Base-by-base conservation (phyloP, 2,888 invertebrate species). In the Ophion slaviceki region DNA sequence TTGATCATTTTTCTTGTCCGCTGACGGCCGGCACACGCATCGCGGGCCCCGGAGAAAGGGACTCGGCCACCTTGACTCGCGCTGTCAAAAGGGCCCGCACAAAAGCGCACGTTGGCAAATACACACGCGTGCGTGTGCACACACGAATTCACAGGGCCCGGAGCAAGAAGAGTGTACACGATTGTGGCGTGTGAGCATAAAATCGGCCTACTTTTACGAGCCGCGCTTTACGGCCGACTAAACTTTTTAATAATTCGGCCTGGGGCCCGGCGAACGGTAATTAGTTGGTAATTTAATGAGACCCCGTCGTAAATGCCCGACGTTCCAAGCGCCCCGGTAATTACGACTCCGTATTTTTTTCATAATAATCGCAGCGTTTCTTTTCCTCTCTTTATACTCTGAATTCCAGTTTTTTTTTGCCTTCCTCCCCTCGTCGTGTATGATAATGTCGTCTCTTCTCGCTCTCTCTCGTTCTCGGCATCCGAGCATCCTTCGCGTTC, bases 281-380 rank as follows among this genome's bases (percentile, higher is more conserved):
- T 93, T 93, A 93, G 92, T 92, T 90, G 89, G 92, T 93, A 93
- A 93, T 93, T 93, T 93, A 93, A 93, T 92, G 93, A 92, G 91
- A 87, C 91, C 87, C 87, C 88, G 61, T 83, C 90, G 89, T 92
- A 91, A 92, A 92, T 91, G 88, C 87, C 85, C 86, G 86, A 87
- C 90, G 88, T 86, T 86, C 85, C 85, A 68, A 53, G 87, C 90
- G 90, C 89, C 87, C 86, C 88, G 90, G 90, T 91, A 92, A 93
- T 93, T 92, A 92, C 90, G 89, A 87, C 90, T 90, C 87, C 90
- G 90, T 93, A 90, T 92, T 92, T 92, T 92, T 92, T 92, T 92
- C 90, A 91, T 91, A 89, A 93, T 92, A 92, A 92, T 92, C 91
- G 71, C 82, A 84, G 78, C 80, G 64, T 86, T 86, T 87, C 80